Conservation (phyloP, 2,888 invertebrate genomes). For the Leptinotarsa juncta region DNA sequence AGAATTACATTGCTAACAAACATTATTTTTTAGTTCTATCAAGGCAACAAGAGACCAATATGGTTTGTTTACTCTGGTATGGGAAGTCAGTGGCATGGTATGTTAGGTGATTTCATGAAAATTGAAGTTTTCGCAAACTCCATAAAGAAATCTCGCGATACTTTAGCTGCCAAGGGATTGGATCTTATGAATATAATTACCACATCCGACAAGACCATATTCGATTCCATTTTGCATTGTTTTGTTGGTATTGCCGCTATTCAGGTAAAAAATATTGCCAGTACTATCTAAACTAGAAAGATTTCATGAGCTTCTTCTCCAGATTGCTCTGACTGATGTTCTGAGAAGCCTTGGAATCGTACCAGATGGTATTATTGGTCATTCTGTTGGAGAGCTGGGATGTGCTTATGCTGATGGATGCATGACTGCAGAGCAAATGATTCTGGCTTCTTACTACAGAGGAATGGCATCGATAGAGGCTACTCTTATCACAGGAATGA, state of each 20-base stretch:
- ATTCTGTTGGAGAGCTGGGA: conserved; percentile 94
- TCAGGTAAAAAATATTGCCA: conserved; percentile 62
- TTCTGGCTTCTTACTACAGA: conserved; percentile 85
- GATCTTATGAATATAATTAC: conserved; percentile 74
- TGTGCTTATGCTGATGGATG: conserved; percentile 96
- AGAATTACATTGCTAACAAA: background rate
- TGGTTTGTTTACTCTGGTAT: conserved; percentile 83
- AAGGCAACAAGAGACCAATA: conserved; percentile 66
- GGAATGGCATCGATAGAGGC: conserved; percentile 81
- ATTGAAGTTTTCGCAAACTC: conserved; percentile 76
- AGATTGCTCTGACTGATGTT: conserved; percentile 69
- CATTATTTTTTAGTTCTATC: conserved; percentile 56
- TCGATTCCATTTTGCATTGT: conserved; percentile 76
- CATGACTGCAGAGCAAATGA: conserved; percentile 87
- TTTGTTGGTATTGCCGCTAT: conserved; percentile 82
- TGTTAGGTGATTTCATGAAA: conserved; percentile 76
- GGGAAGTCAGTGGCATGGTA: conserved; percentile 80
- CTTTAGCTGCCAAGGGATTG: conserved; percentile 71
- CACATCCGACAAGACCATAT: conserved; percentile 68
- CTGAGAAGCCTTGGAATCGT: conserved; percentile 71
- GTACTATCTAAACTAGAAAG: too few relatives aligned
- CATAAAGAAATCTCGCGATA: conserved; percentile 70
- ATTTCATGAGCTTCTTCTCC: background rate
- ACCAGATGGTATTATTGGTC: conserved; percentile 84
- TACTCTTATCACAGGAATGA: conserved; percentile 79